Evolutionary conservation across 2,113 vertebrate genomes (phyloP).

Genomic region (Catharus minimus): DNA sequence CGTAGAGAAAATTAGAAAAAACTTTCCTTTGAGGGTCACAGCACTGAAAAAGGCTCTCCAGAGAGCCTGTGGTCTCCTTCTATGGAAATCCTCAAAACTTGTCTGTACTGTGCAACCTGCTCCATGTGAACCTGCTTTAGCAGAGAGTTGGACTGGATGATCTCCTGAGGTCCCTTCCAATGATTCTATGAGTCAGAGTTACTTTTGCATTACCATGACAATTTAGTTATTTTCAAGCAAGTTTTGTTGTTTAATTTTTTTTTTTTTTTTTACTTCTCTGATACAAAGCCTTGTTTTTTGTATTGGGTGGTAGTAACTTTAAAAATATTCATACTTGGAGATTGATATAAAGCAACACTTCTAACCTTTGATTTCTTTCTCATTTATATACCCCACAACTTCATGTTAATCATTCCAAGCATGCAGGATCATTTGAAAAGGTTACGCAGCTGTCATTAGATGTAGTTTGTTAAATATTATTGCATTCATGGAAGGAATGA

Average conservation of each 20-base stretch:
- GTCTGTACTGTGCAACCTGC: background rate
- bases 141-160: background rate
- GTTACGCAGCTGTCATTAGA: background rate
- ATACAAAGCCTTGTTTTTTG: background rate
- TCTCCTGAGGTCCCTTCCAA: background rate
- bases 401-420: background rate
- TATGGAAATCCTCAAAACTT: background rate
- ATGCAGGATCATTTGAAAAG: background rate
- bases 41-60: background rate
- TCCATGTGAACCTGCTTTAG: background rate
- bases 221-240: background rate
- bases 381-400: background rate
- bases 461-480: constrained; percentile 3
- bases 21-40: background rate
- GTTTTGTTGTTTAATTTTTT: background rate
- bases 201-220: background rate
- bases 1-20: background rate
- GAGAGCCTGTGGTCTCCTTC: background rate
- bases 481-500: background rate
- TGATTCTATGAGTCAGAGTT: background rate
- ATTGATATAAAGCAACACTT: background rate
- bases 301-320: background rate
- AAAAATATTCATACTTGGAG: background rate
- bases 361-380: background rate
- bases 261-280: background rate